Conservation (phyloP, 1,140 invertebrate genomes). For the Popillia japonica region DNA sequence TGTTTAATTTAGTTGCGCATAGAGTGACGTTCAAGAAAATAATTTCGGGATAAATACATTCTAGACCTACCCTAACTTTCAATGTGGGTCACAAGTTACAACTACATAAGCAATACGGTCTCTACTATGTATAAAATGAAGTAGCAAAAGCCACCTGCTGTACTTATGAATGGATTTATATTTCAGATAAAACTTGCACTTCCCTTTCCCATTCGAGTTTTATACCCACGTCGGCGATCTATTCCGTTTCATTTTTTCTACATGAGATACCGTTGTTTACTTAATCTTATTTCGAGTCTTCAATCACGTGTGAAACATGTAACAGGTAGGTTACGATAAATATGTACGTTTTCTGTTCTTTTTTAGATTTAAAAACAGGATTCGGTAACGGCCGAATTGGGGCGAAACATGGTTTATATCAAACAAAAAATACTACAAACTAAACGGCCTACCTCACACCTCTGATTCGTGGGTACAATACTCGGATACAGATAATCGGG, state of each 20-base stretch:
- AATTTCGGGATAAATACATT: conserved; percentile 30
- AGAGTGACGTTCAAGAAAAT: conserved; percentile 15
- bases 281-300: conserved; percentile 23
- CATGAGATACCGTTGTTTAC: conserved; percentile 6
- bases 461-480: too few relatives aligned
- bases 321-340: not conserved
- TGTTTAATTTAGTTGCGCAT: conserved; percentile 14
- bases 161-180: conserved; percentile 31
- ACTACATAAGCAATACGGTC: conserved; percentile 8
- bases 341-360: not conserved
- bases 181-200: conserved; percentile 35
- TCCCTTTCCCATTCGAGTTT: conserved; percentile 7
- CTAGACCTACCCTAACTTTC: conserved; percentile 25
- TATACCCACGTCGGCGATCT: not conserved
- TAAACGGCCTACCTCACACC: too few relatives aligned
- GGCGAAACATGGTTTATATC: too few relatives aligned
- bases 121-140: conserved; percentile 25
- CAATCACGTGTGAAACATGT: conserved; percentile 21
- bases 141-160: conserved; percentile 25
- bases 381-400: too few relatives aligned
- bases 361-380: too few relatives aligned
- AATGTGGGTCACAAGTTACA: conserved; percentile 11
- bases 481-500: too few relatives aligned
- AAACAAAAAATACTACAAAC: too few relatives aligned
- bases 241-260: conserved; percentile 21